Evolutionary conservation across 2,888 invertebrate species (phyloP), one percentile per base, ranked within the genome.

Genomic region (Ophion obscuratus): DNA sequence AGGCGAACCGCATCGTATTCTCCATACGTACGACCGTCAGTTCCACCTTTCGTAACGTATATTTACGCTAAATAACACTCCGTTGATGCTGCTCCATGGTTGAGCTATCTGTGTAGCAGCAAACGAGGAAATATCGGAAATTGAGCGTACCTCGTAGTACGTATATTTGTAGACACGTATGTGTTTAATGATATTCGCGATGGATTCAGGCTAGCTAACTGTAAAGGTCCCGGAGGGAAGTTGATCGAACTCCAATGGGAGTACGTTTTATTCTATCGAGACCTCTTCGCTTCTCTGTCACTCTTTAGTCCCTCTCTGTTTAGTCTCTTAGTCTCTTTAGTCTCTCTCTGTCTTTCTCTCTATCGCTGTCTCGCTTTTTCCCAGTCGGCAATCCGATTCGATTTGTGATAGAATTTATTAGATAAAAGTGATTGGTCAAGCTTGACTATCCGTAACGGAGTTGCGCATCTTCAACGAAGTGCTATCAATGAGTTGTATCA

Each of bases 121-220:
- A 70, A 74, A 79, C 73, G 57, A 62, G 77, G 57, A 62, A 79
- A 85, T 80, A 83, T 85, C 79, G 85, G 83, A 80, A 85, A 85
- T 83, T 82, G 71, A 68, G 20, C 44, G 76, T 67, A 79, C 61
- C 36, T 24, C 31, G n/a, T n/a, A 24, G 57, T 36, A 64, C 31
- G n/a, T 71, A n/a, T 53, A 62, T 71, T 20, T 67, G 59, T 57
- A 36, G 74, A 64, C 64, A 68, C 40, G 71, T 77, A 74, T 71
- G 84, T 76, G 62, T 57, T 84, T 82, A 79, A 82, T 81, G 83
- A 87, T 86, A 86, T 87, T 88, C 83, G 78, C 84, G 71, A 87
- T 80, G 78, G 57, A 87, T 88, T 78, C 87, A 88, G 86, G 87
- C 85, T 88, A 75, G 68, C 78, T 86, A 87, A 87, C 88, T 85